Evolutionary conservation across 92 coral and sea anemone genomes (phyloP).

Genomic region (Muricea muricata): DNA sequence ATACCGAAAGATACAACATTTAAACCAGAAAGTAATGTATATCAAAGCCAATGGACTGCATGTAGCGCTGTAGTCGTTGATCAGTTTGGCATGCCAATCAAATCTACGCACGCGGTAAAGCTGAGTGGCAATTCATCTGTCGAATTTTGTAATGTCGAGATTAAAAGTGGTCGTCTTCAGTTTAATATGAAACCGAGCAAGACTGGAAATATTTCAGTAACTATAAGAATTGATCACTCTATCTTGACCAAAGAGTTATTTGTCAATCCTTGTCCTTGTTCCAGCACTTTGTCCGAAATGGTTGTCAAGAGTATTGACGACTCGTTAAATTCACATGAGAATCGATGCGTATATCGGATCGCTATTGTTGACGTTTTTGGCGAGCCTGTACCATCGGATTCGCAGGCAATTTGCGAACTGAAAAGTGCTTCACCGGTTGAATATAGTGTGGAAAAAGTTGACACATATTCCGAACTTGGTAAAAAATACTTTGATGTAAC

Average conservation of each 20-base stretch:
- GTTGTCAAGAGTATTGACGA: neutral
- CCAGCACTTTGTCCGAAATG: constrained; percentile 29
- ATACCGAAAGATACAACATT: constrained; percentile 19
- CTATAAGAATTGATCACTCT: neutral
- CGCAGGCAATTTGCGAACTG: neutral
- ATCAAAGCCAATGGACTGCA: constrained; percentile 36
- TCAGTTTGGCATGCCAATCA: neutral
- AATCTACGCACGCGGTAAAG: neutral
- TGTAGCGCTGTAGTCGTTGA: constrained; percentile 3
- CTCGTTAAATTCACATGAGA: neutral
- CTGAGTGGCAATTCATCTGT: constrained; percentile 1
- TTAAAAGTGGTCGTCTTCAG: constrained; percentile 20
- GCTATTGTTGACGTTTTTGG: constrained; percentile 26
- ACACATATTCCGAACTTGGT: neutral
- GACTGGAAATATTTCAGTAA: neutral
- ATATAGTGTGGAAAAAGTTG: neutral
- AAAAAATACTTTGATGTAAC: constrained; percentile 2
- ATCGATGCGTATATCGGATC: neutral
- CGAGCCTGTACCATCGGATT: neutral
- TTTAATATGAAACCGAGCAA: constrained; percentile 28
- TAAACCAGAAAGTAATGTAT: neutral
- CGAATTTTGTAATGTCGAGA: constrained; percentile 1
- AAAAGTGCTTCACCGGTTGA: neutral
- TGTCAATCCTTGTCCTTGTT: constrained; percentile 8
- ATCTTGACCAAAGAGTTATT: neutral